Evolutionary conservation across 2,113 vertebrate genomes (phyloP), one percentile per base, ranked within the genome.

Genomic region (Mola mola): DNA sequence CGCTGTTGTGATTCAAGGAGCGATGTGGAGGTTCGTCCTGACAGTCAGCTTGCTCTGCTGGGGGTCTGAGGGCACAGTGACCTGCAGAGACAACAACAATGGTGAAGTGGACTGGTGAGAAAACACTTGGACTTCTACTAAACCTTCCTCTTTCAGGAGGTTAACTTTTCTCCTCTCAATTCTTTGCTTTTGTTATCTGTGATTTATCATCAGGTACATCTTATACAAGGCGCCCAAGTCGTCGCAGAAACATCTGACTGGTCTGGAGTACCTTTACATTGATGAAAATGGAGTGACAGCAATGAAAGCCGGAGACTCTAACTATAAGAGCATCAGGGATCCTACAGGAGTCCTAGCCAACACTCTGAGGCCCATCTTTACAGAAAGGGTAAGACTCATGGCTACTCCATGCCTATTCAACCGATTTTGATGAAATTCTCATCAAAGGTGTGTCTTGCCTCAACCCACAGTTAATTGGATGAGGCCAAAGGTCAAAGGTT

Each of bases 161-260:
- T 3, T 26, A 15, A 5, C 26, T 6, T 33, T 29, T 22, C 26
- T 41, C 1, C 57, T 12, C 41, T 16, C n/a, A n/a, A n/a, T n/a
- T n/a, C n/a, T n/a, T n/a, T n/a, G n/a, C n/a, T n/a, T n/a, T n/a
- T n/a, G n/a, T n/a, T n/a, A n/a, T n/a, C n/a, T n/a, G n/a, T n/a
- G n/a, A n/a, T n/a, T n/a, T 17, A 4, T 42, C n/a, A 34, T 38
- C 33, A 70, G 49, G 66, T 70, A 4, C 48, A 70, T 70, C 33
- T 11, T 70, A 8, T 70, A 70, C 12, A 70, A 61, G 41, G 31
- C 33, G 1, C 57, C 57, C 5, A 21, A 1, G 1, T 6, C 9
- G 4, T 2, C 29, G 10, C 3, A 3, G 2, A 3, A 33, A 43
- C 6, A 1, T 1, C 19, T 22, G 8, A 12, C 15, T 12, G 52